phyloP scores from a whole-genome alignment of 2,113 vertebrate species.

The Origma solitaria region DNA sequence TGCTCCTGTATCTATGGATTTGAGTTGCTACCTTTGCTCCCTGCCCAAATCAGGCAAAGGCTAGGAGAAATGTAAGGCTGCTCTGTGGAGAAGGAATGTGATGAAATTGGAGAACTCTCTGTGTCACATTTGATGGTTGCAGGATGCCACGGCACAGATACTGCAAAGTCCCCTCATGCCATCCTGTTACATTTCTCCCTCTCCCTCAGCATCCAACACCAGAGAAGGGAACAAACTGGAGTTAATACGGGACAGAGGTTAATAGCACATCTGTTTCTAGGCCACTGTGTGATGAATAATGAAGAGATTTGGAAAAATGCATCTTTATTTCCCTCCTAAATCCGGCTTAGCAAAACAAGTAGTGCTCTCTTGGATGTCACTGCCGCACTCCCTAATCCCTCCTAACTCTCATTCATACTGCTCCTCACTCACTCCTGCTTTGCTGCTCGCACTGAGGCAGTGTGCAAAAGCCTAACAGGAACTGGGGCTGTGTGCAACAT shows the following conservation, averaged over 20 bases:
- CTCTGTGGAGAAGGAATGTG: neutral
- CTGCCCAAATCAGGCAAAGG: no score
- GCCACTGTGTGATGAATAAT: neutral
- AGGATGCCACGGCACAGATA: rapidly evolving
- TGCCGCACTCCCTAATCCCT: neutral
- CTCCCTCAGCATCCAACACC: neutral
- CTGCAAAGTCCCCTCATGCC: rapidly evolving
- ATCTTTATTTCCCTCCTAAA: neutral
- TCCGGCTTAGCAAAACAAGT: neutral
- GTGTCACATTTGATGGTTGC: rapidly evolving
- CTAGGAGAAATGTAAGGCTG: neutral
- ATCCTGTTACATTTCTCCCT: neutral
- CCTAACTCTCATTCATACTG: neutral
- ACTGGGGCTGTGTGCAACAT: neutral
- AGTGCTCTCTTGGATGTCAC: neutral
- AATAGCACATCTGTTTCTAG: neutral
- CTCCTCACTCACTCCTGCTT: neutral
- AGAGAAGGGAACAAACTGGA: neutral
- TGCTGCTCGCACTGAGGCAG: neutral
- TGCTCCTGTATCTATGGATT: neutral
- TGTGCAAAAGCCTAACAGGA: neutral
- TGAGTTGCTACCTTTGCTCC: neutral
- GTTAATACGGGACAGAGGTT: neutral
- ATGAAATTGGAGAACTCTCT: neutral
- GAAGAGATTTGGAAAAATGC: neutral